Conservation (phyloP, 2,888 invertebrate species). For the Petrolisthes manimaculis region DNA sequence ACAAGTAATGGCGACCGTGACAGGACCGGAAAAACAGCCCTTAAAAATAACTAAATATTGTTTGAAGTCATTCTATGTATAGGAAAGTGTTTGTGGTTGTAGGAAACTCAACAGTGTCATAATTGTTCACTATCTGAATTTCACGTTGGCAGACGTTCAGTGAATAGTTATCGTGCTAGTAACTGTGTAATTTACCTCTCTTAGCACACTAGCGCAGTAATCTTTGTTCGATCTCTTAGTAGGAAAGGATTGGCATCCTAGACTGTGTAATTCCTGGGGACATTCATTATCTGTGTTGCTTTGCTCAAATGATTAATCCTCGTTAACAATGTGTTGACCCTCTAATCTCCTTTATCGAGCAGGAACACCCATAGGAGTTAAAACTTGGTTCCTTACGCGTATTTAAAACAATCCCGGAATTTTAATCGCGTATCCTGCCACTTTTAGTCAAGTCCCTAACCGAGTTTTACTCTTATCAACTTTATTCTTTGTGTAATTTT, state of each 20-base stretch:
- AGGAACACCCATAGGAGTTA: not conserved
- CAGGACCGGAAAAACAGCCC: not conserved
- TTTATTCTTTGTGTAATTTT: not conserved
- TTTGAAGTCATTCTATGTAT: not conserved
- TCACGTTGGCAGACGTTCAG: not conserved
- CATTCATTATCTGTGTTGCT: not conserved
- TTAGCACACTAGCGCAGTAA: not conserved
- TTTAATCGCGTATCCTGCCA: not conserved
- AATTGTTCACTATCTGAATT: not conserved
- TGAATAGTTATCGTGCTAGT: not conserved
- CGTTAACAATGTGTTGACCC: not conserved
- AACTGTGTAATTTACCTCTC: not conserved
- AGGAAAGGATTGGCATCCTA: not conserved
- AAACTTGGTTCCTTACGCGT: not conserved
- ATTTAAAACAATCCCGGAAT: not conserved
- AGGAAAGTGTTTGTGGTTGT: not conserved
- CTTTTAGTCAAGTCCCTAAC: no score
- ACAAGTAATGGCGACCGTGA: not conserved
- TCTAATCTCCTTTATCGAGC: not conserved
- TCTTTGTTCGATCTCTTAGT: not conserved
- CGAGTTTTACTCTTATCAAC: not conserved
- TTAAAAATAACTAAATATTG: not conserved
- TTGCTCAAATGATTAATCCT: not conserved
- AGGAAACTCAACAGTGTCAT: not conserved
- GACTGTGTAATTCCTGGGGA: not conserved